Percentiles rank a stretch among this genome's conserved stretches.
These are phyloP conservation scores for Torymus aiolomorphi DNA, from an alignment of 2,888 invertebrate genomes.

Conservation along the genomic window DNA sequence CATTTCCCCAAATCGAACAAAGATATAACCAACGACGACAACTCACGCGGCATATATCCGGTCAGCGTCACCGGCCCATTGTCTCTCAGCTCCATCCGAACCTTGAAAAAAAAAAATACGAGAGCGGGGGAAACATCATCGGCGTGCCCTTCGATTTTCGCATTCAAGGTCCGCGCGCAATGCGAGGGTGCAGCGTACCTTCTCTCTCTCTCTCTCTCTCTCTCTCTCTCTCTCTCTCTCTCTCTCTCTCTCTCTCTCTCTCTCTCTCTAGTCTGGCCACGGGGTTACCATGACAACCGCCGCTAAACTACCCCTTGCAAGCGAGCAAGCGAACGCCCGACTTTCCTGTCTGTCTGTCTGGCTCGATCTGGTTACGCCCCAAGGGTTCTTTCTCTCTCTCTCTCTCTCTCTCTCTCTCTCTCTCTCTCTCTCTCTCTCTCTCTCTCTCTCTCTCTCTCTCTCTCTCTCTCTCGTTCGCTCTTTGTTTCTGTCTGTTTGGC, in stretches of 20 bases:
- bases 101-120: too few species aligned
- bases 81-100: too few species aligned
- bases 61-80: too few species aligned
- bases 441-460: too few species aligned
- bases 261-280: conserved; percentile 62
- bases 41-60: too few species aligned
- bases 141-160: conserved; percentile 71
- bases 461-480: background rate
- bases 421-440: too few species aligned
- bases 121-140: too few species aligned
- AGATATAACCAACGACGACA: too few species aligned
- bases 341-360: conserved; percentile 69
- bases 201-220: conserved; percentile 60
- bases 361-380: conserved; percentile 59
- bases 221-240: conserved; percentile 60
- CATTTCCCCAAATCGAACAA: too few species aligned
- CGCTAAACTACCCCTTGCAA: conserved; percentile 68
- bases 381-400: too few species aligned
- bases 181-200: conserved; percentile 70
- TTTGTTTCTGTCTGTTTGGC: background rate
- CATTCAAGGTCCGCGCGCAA: conserved; percentile 72
- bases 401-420: too few species aligned
- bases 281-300: conserved; percentile 75
- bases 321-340: conserved; percentile 60
- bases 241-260: too few species aligned